A percentile compares a stretch with the other conserved stretches of the same genome.
Evolutionary conservation across 2,113 vertebrate species (phyloP).

Genomic region (Fulmarus glacialis): DNA sequence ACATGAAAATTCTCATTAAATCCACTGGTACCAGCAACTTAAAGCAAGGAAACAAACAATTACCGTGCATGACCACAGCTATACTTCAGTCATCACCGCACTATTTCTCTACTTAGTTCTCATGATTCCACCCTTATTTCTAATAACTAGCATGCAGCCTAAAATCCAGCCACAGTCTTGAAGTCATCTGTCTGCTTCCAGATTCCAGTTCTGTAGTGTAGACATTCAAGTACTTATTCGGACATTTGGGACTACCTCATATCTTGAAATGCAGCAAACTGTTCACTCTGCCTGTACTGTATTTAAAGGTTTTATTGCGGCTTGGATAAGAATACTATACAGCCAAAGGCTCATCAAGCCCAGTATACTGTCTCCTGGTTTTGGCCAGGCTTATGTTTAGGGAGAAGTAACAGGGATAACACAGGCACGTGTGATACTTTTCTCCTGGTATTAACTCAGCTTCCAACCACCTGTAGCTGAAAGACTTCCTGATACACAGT

Average conservation of each 20-base stretch:
- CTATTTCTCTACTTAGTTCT: neutral
- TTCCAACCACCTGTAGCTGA: neutral
- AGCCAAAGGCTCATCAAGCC: neutral
- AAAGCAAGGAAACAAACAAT: neutral
- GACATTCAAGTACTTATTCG: neutral
- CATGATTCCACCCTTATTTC: neutral
- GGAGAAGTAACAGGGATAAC: neutral
- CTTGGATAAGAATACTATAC: neutral
- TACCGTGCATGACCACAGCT: neutral
- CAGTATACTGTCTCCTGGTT: neutral
- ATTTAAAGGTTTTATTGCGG: neutral
- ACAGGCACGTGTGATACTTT: neutral
- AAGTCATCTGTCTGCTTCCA: neutral
- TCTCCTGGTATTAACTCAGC: neutral
- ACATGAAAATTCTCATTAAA: conserved; percentile 11
- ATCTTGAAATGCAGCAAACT: neutral
- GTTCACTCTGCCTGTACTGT: neutral
- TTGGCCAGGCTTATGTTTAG: neutral
- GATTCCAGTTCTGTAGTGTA: neutral
- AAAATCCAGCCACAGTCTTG: neutral
- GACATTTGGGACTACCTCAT: neutral
- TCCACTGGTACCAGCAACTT: neutral
- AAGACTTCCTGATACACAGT: neutral
- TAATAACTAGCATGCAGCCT: neutral
- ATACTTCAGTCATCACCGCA: neutral